Evolutionary conservation across 1,140 invertebrate genomes (phyloP).

Genomic region (Sinonovacula constricta): DNA sequence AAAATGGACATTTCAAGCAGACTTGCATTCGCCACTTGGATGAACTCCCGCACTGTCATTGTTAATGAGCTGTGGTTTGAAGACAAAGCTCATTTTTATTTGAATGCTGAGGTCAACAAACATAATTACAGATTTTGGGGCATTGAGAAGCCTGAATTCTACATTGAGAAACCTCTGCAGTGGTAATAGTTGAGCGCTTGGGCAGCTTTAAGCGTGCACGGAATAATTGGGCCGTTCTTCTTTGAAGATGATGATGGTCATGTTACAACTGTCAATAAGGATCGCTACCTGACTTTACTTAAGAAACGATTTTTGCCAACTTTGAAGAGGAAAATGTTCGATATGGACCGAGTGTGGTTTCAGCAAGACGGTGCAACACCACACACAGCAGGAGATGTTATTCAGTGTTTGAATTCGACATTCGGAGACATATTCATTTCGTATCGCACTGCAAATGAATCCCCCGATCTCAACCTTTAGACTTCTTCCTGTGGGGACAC

Average conservation of each 20-base stretch:
- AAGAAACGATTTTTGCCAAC: conserved; percentile 7
- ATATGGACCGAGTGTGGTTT: conserved; percentile 17
- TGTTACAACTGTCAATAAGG: conserved; percentile 11
- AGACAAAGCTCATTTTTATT: conserved; percentile 19
- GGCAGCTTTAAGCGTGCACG: conserved; percentile 9
- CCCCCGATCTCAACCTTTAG: too few relatives aligned
- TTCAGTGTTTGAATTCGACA: neutral
- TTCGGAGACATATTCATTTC: too few relatives aligned
- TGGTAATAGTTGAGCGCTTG: too few relatives aligned
- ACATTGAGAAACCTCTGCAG: conserved; percentile 6
- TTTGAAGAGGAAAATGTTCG: neutral
- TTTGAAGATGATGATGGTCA: conserved; percentile 4
- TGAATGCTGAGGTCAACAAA: conserved; percentile 15
- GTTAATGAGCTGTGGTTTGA: too few relatives aligned
- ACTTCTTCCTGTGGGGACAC: too few relatives aligned
- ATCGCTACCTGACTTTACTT: conserved; percentile 10
- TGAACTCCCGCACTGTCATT: too few relatives aligned
- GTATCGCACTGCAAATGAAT: too few relatives aligned
- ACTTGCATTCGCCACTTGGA: conserved; percentile 1
- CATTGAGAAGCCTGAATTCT: conserved; percentile 1
- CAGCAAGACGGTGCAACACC: conserved; percentile 5
- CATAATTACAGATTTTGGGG: conserved; percentile 4
- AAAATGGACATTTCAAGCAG: neutral
- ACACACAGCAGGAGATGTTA: conserved; percentile 4
- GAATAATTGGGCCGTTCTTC: neutral